Evolutionary conservation across 1,140 invertebrate genomes (phyloP).

Genomic region (Carposina sasakii): DNA sequence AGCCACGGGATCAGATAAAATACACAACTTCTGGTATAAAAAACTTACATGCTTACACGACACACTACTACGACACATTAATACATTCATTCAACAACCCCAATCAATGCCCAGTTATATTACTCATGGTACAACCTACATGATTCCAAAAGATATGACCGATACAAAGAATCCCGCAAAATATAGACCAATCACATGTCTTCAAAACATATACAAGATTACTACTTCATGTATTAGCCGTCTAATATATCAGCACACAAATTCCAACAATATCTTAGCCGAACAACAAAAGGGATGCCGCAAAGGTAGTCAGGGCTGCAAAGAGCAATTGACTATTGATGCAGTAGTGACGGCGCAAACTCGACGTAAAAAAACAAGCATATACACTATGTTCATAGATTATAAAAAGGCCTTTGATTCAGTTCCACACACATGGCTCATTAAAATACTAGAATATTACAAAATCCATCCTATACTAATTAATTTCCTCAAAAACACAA

Average conservation of each 20-base stretch:
- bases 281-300: slow-evolving; percentile 11
- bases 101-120: slow-evolving; percentile 10
- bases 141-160: slow-evolving; percentile 20
- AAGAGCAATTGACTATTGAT: slow-evolving; percentile 3
- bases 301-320: background rate
- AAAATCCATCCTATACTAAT: background rate
- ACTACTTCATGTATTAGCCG: background rate
- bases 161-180: background rate
- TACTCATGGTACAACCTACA: slow-evolving; percentile 21
- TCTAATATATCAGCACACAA: background rate
- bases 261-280: background rate
- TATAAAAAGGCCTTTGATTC: slow-evolving; percentile 2
- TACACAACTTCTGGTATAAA: slow-evolving; percentile 26
- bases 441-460: background rate
- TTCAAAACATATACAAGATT: slow-evolving; percentile 7
- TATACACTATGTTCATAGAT: background rate
- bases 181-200: slow-evolving; percentile 9
- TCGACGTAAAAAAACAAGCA: background rate
- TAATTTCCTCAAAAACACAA: background rate
- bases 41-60: slow-evolving; percentile 15
- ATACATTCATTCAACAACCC: slow-evolving; percentile 12
- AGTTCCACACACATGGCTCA: slow-evolving; percentile 1
- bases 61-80: slow-evolving; percentile 4
- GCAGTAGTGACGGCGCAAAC: background rate
- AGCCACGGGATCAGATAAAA: slow-evolving; percentile 6